Percentiles rank a stretch among this genome's conserved stretches.
Evolutionary conservation across 2,888 invertebrate species (phyloP).

Genomic region (Chydorus sphaericus): DNA sequence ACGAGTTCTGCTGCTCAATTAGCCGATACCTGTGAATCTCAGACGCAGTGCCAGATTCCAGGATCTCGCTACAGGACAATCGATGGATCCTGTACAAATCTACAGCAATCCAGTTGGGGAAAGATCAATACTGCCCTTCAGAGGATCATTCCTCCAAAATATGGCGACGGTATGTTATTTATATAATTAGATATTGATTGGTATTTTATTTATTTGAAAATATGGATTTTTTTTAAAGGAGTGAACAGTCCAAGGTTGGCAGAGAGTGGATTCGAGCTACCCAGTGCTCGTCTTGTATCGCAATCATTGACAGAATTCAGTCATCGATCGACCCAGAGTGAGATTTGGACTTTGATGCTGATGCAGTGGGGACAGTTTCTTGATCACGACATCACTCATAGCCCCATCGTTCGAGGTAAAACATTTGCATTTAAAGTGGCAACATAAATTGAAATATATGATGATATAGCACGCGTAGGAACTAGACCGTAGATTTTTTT

Average conservation of each 20-base stretch:
- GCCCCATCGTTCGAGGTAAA: constrained; percentile 21
- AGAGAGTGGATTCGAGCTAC: constrained; percentile 20
- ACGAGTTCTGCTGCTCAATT: constrained; percentile 29
- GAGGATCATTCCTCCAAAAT: constrained; percentile 30
- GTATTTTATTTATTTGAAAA: no score
- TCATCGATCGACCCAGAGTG: constrained; percentile 1
- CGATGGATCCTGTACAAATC: constrained; percentile 31
- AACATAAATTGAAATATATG: no score
- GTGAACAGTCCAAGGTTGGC: constrained; percentile 20
- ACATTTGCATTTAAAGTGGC: neutral
- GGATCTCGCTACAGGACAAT: constrained; percentile 26
- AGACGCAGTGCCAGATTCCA: constrained; percentile 21
- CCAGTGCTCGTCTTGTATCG: constrained; percentile 22
- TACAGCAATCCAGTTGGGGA: constrained; percentile 29
- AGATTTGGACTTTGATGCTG: constrained; percentile 14
- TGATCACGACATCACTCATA: constrained; percentile 23
- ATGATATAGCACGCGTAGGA: no score
- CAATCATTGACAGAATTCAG: constrained; percentile 15
- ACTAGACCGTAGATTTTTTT: no score
- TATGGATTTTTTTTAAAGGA: constrained; percentile 17
- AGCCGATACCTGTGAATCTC: constrained; percentile 27
- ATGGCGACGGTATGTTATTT: constrained; percentile 30
- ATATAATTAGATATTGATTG: no score
- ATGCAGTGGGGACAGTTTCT: constrained; percentile 23
- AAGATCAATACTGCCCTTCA: constrained; percentile 29